Conservation (phyloP, 2,113 vertebrate species). For the Carassius carassius region DNA sequence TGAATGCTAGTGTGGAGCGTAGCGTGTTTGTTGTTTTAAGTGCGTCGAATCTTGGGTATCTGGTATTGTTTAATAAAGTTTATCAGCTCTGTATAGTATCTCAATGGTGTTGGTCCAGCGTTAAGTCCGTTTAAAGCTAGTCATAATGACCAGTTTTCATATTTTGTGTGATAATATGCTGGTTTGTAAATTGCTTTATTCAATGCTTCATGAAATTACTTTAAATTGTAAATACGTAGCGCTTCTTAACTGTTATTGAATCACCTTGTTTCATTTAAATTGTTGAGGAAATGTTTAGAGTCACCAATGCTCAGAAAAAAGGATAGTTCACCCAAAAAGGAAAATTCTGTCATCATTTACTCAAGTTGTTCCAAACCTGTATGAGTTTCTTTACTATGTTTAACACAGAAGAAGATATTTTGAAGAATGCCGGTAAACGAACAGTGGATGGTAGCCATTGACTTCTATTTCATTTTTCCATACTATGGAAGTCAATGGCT, state of each 20-base stretch:
- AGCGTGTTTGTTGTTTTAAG: not conserved
- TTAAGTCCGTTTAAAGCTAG: not conserved
- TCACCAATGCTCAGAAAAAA: not conserved
- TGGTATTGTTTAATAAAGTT: not conserved
- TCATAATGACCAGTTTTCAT: not conserved
- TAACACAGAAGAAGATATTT: too few species aligned
- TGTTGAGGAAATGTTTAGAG: not conserved
- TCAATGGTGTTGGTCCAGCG: not conserved
- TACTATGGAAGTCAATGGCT: too few species aligned
- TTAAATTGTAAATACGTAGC: not conserved
- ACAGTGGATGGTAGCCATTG: too few species aligned
- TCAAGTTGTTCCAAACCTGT: too few species aligned
- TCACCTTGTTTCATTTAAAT: not conserved
- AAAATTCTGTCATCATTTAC: too few species aligned
- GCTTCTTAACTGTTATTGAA: not conserved
- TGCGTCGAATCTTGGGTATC: not conserved
- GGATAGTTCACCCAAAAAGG: too few species aligned
- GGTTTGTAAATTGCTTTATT: conserved; percentile 33
- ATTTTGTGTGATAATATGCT: not conserved
- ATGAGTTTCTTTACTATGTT: too few species aligned
- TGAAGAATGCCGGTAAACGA: too few species aligned
- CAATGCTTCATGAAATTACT: not conserved
- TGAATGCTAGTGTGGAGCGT: conserved; percentile 35
- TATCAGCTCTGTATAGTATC: not conserved
- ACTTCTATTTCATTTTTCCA: too few species aligned